These are phyloP conservation scores for Callaeas wilsoni DNA, from an alignment of 2,113 vertebrate genomes.

Conservation along the genomic window DNA sequence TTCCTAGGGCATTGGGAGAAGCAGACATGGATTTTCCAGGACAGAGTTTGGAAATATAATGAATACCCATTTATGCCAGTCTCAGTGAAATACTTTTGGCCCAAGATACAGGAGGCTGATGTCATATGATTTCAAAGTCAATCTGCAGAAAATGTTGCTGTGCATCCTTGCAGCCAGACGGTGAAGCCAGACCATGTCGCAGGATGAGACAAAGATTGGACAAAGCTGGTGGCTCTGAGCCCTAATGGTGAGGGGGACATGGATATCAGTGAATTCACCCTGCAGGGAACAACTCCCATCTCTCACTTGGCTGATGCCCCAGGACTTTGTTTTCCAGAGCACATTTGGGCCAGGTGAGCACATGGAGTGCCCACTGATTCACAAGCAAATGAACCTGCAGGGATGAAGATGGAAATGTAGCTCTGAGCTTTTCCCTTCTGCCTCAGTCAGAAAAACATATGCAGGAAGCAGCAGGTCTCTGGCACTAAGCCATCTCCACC, in stretches of 20 bases:
- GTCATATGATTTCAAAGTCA: background rate
- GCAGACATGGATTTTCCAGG: background rate
- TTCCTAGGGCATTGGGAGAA: background rate
- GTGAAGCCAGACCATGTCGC: fast-evolving
- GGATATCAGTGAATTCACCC: background rate
- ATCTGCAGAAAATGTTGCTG: background rate
- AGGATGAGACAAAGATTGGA: background rate
- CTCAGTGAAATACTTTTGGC: background rate
- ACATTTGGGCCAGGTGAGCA: background rate
- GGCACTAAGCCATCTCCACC: background rate
- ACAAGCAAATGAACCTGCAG: background rate
- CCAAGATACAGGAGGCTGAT: background rate
- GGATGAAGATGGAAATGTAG: background rate
- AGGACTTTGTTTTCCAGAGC: background rate
- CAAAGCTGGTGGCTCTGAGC: background rate
- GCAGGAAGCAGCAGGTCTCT: background rate
- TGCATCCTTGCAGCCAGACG: background rate
- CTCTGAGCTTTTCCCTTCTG: background rate
- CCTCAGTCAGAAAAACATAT: background rate
- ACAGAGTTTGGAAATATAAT: background rate
- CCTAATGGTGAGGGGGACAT: fast-evolving
- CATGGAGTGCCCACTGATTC: background rate
- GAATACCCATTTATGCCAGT: background rate
- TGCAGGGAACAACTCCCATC: background rate
- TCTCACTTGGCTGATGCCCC: background rate